Conservation (phyloP, 2,888 invertebrate genomes). For the Temnothorax rugatulus region DNA sequence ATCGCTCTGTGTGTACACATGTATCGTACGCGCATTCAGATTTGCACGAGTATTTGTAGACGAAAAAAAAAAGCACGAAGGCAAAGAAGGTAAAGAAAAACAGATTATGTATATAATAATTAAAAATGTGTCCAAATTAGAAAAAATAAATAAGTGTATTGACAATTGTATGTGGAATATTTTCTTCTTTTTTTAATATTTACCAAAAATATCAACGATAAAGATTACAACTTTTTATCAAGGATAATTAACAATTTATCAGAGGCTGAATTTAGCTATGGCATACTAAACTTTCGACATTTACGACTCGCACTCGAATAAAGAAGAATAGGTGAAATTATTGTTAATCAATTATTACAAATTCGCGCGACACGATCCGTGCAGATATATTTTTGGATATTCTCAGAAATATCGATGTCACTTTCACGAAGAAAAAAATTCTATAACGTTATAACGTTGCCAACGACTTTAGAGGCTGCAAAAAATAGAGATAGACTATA, state of each 20-base stretch:
- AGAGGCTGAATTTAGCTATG: background rate
- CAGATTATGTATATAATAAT: constrained; percentile 5
- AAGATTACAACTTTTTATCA: background rate
- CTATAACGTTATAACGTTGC: constrained; percentile 45
- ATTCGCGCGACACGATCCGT: constrained; percentile 39
- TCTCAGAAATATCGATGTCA: constrained; percentile 62
- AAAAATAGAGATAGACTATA: background rate
- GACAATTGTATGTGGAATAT: background rate
- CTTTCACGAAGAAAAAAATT: constrained; percentile 57
- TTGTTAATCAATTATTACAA: constrained; percentile 22
- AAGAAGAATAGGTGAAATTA: background rate
- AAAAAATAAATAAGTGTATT: background rate
- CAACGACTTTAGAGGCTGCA: background rate
- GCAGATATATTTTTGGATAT: constrained; percentile 45
- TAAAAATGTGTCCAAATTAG: background rate
- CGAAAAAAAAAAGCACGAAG: background rate
- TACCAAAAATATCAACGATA: no score
- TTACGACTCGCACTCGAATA: background rate
- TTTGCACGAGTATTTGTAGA: background rate
- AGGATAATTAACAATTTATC: background rate
- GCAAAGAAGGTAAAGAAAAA: background rate
- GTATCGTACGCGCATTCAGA: background rate
- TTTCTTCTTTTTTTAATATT: background rate
- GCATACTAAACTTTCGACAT: background rate
- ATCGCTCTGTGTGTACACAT: background rate